These are phyloP conservation scores for Thymelicus acteon DNA, from an alignment of 2,888 invertebrate genomes.

Conservation along the genomic window DNA sequence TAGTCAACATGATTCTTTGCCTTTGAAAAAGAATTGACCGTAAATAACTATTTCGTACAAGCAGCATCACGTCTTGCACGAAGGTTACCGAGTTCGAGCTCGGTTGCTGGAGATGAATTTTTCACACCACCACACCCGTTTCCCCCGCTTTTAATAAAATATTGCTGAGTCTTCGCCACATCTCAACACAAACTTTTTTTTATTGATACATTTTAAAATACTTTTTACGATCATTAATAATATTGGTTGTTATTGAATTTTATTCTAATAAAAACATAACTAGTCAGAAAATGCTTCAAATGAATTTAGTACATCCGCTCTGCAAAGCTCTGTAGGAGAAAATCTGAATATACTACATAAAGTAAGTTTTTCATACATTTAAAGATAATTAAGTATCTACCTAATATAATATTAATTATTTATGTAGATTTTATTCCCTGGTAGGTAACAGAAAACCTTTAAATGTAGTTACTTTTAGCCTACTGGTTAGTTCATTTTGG, in stretches of 20 bases:
- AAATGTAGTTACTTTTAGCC: no score
- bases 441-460: no score
- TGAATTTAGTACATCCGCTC: background rate
- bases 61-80: conserved; percentile 56
- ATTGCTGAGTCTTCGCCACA: conserved; percentile 75
- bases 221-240: background rate
- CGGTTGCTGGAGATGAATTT: conserved; percentile 66
- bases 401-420: no score
- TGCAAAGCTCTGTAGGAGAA: background rate
- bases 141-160: conserved; percentile 70
- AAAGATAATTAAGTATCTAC: no score
- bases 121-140: conserved; percentile 60
- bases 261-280: background rate
- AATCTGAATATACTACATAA: no score
- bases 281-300: no score
- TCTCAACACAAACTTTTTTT: conserved; percentile 53
- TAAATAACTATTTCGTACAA: conserved; percentile 65
- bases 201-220: conserved; percentile 23
- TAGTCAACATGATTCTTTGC: background rate
- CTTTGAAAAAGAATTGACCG: conserved; percentile 38
- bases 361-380: no score
- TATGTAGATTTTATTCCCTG: no score
- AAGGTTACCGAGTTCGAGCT: conserved; percentile 50
- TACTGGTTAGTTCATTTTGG: no score
- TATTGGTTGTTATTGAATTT: background rate